Conservation (phyloP, 2,797 vertebrate species). For the Falco concolor region DNA sequence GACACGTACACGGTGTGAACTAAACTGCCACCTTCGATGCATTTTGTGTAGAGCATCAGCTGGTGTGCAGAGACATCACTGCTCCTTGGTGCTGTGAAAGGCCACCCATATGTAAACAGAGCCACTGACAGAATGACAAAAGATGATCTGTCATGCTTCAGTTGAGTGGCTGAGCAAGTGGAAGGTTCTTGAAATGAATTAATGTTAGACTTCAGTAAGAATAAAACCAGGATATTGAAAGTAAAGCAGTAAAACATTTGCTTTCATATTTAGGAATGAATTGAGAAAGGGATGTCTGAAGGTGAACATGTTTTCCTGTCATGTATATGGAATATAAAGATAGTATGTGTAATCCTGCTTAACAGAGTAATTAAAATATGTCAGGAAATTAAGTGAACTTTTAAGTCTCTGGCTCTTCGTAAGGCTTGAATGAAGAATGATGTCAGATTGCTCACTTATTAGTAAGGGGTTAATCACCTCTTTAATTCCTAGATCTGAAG, state of each 20-base stretch:
- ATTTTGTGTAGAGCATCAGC: neutral
- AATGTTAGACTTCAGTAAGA: neutral
- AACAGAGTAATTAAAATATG: neutral
- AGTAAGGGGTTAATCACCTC: neutral
- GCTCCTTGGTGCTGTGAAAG: neutral
- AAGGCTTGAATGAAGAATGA: neutral
- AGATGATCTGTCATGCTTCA: neutral
- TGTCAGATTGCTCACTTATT: neutral
- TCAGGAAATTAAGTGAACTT: neutral
- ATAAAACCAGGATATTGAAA: neutral
- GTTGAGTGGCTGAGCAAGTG: neutral
- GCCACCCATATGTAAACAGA: neutral
- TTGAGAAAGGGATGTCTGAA: neutral
- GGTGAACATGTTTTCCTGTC: neutral
- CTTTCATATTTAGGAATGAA: neutral
- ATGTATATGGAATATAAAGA: neutral
- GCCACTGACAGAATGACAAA: neutral
- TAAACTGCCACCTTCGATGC: neutral
- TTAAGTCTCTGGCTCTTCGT: neutral
- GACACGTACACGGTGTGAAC: neutral
- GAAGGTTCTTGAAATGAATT: neutral
- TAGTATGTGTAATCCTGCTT: neutral
- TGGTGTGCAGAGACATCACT: neutral
- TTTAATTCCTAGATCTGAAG: neutral
- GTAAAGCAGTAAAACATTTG: neutral